These are phyloP conservation scores for Mormyrus lacerda DNA, from an alignment of 2,113 vertebrate genomes.

Conservation along the genomic window DNA sequence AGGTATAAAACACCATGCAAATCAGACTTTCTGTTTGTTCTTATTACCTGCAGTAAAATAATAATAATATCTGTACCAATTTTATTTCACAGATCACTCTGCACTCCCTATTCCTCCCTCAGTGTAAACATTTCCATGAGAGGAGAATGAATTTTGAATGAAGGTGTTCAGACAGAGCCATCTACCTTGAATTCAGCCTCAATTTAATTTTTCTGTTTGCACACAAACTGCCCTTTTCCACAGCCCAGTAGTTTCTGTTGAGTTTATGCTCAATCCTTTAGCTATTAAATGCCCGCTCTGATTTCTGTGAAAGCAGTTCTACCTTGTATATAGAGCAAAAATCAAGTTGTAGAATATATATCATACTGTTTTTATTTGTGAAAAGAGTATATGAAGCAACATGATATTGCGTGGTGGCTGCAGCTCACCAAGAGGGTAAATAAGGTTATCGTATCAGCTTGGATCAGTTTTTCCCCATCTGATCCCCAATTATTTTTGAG, in stretches of 20 bases:
- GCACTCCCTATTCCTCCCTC: not conserved
- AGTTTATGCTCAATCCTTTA: not conserved
- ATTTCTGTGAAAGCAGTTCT: not conserved
- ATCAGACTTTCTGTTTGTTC: not conserved
- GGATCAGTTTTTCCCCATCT: not conserved
- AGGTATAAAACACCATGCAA: not conserved
- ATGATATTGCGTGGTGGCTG: not conserved
- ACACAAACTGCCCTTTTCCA: not conserved
- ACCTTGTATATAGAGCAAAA: not conserved
- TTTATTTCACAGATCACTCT: not conserved
- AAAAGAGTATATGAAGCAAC: not conserved
- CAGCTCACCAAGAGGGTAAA: not conserved
- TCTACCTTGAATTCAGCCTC: not conserved
- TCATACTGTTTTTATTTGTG: not conserved
- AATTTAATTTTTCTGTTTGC: not conserved
- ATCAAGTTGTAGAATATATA: not conserved
- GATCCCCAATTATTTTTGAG: not conserved
- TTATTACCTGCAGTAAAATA: constrained; percentile 9
- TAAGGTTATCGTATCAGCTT: not conserved
- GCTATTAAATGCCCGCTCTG: not conserved
- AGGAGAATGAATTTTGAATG: not conserved
- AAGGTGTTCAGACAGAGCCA: not conserved
- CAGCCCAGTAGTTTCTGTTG: not conserved
- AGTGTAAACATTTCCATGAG: not conserved
- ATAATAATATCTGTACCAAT: not conserved